A percentile compares a stretch with the other conserved stretches of the same genome.
These are phyloP conservation scores for Perccottus glenii DNA, from an alignment of 2,113 vertebrate genomes.

Conservation along the genomic window DNA sequence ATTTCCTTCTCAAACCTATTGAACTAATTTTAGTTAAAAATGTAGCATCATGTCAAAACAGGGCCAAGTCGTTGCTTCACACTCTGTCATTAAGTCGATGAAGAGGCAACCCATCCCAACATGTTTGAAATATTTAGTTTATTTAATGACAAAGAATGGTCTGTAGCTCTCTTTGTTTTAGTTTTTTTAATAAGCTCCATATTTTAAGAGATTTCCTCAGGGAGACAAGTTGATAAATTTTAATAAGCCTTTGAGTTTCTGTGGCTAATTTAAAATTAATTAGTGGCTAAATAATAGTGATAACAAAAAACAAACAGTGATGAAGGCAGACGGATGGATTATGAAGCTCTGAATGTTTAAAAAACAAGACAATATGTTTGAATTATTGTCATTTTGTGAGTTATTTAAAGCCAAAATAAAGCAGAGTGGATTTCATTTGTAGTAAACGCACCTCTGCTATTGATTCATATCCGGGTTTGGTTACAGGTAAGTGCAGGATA, in stretches of 20 bases:
- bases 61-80: no score
- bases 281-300: background rate
- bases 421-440: background rate
- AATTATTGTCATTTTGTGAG: background rate
- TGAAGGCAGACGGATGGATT: background rate
- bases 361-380: background rate
- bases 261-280: slow-evolving; percentile 18
- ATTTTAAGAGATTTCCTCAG: slow-evolving; percentile 4
- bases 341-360: background rate
- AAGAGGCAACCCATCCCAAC: no score
- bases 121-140: no score
- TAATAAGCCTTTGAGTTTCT: background rate
- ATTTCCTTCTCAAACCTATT: no score
- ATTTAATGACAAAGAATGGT: no score
- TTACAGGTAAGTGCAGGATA: slow-evolving; percentile 15
- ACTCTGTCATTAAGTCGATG: no score
- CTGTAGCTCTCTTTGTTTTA: background rate
- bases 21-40: no score
- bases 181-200: slow-evolving; percentile 12
- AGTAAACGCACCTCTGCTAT: slow-evolving; percentile 4
- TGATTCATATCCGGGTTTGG: slow-evolving; percentile 21
- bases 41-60: no score
- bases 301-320: background rate
- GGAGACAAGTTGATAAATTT: slow-evolving; percentile 7
- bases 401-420: background rate